These are phyloP conservation scores for Echinometra lucunter DNA, from an alignment of 53 echinoderm and acorn worm species.

Conservation along the genomic window DNA sequence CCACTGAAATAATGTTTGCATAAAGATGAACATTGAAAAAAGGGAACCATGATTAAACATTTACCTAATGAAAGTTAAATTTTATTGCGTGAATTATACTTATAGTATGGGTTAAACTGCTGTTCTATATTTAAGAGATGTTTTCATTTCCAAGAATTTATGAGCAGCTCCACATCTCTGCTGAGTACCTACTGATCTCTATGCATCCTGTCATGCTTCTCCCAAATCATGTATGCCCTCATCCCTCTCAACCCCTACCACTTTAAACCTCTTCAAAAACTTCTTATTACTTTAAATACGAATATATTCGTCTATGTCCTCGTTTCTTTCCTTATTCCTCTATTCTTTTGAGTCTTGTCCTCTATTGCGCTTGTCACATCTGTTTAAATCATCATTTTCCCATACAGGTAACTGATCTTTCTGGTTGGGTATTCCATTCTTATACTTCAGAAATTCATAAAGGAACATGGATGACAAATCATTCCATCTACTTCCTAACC, in stretches of 20 bases:
- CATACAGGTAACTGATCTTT: background rate
- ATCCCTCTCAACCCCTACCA: background rate
- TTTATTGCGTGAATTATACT: background rate
- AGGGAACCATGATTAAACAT: background rate
- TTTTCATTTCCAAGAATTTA: constrained; percentile 3
- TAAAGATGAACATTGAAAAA: background rate
- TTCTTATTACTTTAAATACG: background rate
- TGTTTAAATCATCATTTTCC: constrained; percentile 31
- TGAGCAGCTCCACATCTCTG: background rate
- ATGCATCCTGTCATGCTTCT: background rate
- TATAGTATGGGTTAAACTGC: background rate
- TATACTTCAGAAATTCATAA: background rate
- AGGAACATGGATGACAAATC: background rate
- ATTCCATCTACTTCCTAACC: constrained; percentile 2
- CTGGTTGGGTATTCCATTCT: background rate
- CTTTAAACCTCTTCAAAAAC: background rate
- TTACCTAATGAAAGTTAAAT: background rate
- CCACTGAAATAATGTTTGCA: background rate
- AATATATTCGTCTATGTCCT: background rate
- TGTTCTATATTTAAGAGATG: background rate
- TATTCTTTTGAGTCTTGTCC: background rate
- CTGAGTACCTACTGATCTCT: constrained; percentile 1
- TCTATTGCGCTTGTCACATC: background rate
- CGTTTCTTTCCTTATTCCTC: background rate
- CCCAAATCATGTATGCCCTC: background rate